Conservation (phyloP, 1,140 invertebrate species). For the Cotesia glomerata region DNA sequence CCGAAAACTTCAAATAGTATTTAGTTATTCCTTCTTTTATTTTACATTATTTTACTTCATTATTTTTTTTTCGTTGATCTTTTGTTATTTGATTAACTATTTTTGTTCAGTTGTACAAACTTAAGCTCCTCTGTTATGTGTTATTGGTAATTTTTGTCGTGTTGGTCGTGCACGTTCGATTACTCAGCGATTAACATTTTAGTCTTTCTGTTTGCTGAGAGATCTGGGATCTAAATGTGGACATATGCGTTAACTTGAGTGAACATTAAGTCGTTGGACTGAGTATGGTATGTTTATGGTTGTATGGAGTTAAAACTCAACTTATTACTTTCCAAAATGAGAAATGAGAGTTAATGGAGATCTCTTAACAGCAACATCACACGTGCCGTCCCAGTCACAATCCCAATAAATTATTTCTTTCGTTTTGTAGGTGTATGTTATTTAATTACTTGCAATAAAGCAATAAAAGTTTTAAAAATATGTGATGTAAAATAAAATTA, state of each 20-base stretch:
- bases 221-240: not conserved
- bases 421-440: not conserved
- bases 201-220: not conserved
- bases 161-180: not conserved
- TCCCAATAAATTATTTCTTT: not conserved
- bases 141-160: not conserved
- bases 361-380: not conserved
- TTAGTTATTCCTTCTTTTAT: not conserved
- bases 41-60: slow-evolving; percentile 7
- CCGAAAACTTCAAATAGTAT: slow-evolving; percentile 42
- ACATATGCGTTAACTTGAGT: too few species aligned
- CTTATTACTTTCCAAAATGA: slow-evolving; percentile 1
- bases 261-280: not conserved
- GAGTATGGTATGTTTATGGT: too few species aligned
- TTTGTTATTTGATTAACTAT: not conserved
- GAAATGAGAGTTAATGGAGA: not conserved
- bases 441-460: not conserved
- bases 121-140: not conserved
- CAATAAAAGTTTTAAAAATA: not conserved
- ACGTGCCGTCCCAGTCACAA: not conserved
- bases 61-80: not conserved
- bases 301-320: too few species aligned
- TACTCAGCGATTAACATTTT: not conserved
- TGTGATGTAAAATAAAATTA: not conserved
- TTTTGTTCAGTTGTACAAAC: not conserved